Evolutionary conservation across 2,113 vertebrate species (phyloP).

Genomic region (Pygoscelis adeliae): DNA sequence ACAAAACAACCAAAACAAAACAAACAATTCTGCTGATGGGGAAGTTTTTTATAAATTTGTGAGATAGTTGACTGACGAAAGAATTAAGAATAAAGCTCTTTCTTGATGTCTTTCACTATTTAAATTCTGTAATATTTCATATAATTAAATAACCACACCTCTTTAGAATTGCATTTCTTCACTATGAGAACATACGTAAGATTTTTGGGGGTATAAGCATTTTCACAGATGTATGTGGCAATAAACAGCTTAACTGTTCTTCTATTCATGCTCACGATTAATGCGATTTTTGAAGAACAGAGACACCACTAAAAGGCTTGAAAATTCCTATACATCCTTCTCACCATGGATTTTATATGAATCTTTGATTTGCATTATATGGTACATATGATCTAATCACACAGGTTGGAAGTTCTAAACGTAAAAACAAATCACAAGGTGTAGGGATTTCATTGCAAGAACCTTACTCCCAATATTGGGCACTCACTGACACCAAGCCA

Average conservation of each 20-base stretch:
- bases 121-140: neutral
- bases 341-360: neutral
- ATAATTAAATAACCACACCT: neutral
- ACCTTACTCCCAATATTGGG: neutral
- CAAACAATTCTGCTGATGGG: neutral
- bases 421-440: neutral
- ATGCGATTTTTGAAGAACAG: neutral
- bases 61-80: neutral
- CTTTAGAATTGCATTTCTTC: neutral
- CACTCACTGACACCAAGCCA: neutral
- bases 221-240: neutral
- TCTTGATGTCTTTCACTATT: neutral
- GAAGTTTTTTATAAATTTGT: neutral
- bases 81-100: neutral
- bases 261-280: neutral
- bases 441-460: neutral
- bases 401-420: neutral
- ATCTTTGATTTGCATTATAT: neutral
- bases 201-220: neutral
- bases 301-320: neutral
- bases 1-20: too few species aligned
- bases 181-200: neutral
- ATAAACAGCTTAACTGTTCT: neutral
- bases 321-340: neutral
- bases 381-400: neutral